Conservation (phyloP, 2,888 invertebrate genomes). For the Onthophagus sagittarius region DNA sequence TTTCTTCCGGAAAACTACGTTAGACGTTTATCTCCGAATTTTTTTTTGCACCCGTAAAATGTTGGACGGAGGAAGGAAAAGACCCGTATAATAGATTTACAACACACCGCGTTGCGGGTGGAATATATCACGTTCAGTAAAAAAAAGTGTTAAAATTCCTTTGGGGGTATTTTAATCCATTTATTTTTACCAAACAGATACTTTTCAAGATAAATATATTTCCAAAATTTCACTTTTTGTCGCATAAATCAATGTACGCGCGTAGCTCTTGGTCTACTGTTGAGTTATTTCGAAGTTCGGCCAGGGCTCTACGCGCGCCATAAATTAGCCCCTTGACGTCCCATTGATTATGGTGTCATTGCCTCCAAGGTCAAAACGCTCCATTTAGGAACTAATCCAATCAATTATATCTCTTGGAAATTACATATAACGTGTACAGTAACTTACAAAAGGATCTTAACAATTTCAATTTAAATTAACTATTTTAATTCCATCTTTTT, state of each 20-base stretch:
- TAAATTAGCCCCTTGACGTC: slow-evolving; percentile 2
- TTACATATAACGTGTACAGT: not conserved
- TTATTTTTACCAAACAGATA: not conserved
- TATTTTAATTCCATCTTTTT: not conserved
- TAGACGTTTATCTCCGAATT: not conserved
- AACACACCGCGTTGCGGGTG: not conserved
- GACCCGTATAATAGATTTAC: not conserved
- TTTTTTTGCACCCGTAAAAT: not conserved
- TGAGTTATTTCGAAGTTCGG: not conserved
- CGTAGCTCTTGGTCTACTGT: not conserved
- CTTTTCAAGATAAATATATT: not conserved
- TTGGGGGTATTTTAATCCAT: not conserved
- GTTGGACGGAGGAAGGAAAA: not conserved
- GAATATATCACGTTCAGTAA: not conserved
- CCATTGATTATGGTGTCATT: slow-evolving; percentile 7
- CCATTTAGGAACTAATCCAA: not conserved
- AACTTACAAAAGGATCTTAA: not conserved
- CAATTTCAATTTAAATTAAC: not conserved
- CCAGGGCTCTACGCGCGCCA: not conserved
- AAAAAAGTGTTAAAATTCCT: not conserved
- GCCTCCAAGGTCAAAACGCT: slow-evolving; percentile 4
- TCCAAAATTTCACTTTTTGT: not conserved
- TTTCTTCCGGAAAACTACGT: not conserved
- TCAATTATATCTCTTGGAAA: not conserved
- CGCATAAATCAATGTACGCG: not conserved